Evolutionary conservation across 2,113 vertebrate genomes (phyloP).

Genomic region (Neodon shergylaensis): DNA sequence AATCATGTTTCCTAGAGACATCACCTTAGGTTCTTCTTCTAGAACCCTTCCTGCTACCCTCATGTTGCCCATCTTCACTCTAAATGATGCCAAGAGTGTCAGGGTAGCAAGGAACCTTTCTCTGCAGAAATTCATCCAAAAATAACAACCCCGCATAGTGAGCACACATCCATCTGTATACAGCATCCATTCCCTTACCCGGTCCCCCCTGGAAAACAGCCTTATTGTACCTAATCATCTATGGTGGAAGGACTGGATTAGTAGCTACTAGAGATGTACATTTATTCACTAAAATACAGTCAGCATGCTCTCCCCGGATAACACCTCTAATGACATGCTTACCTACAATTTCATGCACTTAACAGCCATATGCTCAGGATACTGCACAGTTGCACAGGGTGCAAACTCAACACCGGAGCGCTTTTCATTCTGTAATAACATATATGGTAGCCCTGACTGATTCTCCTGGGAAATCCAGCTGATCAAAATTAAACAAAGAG

Average conservation of each 20-base stretch:
- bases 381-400: neutral
- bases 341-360: neutral
- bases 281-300: conserved; percentile 25
- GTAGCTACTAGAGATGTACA: neutral
- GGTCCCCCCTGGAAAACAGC: neutral
- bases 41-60: neutral
- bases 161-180: neutral
- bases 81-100: neutral
- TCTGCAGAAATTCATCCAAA: neutral
- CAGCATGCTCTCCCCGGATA: neutral
- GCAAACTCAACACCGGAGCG: neutral
- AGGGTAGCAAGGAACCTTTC: neutral
- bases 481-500: neutral
- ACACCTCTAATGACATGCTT: neutral
- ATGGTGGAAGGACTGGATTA: neutral
- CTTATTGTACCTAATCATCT: neutral
- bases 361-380: neutral
- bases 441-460: neutral
- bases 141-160: neutral
- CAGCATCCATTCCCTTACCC: neutral
- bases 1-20: neutral
- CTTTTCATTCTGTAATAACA: neutral
- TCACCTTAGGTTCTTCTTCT: neutral
- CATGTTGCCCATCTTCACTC: neutral
- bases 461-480: neutral